phyloP scores from a whole-genome alignment of 2,113 vertebrate species.

The Naja naja region DNA sequence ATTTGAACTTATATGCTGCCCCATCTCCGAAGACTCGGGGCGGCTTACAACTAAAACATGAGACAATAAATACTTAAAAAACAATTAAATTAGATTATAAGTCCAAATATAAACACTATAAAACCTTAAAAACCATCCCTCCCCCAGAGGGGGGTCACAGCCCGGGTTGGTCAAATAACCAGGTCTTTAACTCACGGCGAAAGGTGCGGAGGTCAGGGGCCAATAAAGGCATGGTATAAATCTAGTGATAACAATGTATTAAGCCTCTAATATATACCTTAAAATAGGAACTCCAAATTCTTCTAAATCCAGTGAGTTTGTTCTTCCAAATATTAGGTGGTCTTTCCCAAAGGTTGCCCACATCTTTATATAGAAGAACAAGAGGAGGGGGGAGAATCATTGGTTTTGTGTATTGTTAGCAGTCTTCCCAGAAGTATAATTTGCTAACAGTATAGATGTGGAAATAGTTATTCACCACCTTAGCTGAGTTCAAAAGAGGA shows the following conservation, averaged over 20 bases:
- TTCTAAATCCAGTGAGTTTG: background rate
- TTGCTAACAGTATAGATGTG: background rate
- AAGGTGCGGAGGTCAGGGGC: too few species aligned
- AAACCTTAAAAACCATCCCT: too few species aligned
- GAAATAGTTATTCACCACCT: background rate
- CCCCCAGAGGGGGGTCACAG: too few species aligned
- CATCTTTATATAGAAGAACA: background rate
- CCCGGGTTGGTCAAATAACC: too few species aligned
- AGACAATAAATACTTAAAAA: too few species aligned
- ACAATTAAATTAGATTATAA: too few species aligned
- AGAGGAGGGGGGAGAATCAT: background rate
- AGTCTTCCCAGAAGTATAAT: background rate
- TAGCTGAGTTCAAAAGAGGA: background rate
- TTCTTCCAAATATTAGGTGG: background rate
- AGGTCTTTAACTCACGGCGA: too few species aligned
- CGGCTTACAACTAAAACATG: too few species aligned
- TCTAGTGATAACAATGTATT: background rate
- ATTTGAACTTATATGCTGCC: too few species aligned
- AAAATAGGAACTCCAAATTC: background rate
- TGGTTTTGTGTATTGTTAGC: background rate
- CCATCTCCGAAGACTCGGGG: too few species aligned
- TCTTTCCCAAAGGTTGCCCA: background rate
- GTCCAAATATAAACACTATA: too few species aligned
- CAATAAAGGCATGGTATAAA: background rate
- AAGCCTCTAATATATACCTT: background rate